Base-by-base conservation (phyloP, 2,888 invertebrate species). In the Chironomus riparius region DNA sequence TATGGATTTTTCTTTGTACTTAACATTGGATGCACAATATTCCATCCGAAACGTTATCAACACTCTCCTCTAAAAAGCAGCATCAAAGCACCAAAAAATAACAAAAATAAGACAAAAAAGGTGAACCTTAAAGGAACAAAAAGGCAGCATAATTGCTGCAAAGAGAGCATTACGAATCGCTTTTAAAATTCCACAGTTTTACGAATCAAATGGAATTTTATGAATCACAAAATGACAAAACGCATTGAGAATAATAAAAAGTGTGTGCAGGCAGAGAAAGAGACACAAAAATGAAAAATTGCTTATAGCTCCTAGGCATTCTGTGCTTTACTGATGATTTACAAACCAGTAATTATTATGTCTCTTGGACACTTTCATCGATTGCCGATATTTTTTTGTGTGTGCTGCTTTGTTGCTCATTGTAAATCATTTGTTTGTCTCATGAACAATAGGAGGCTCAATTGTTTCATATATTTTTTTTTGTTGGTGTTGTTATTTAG, bases 171-270 rank as follows among this genome's bases (percentile, higher is more conserved):
- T 74, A 28, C 74, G 22, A 68, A 74, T 61, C 74, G 74, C 74
- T 74, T 74, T 74, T 68, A 74, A 74, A 74, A 74, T 74, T 74
- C 74, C 74, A 47, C 13, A 50, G 56, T 65, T 65, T 65, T 10
- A 21, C 18, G 65, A 65, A 65, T 65, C 24, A 24, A 65, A 65
- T 56, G 65, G 65, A 65, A 65, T 65, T 38, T 65, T 65, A 65
- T 65, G 65, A 65, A 65, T 65, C 65, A 65, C 56, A 56, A 56
- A 56, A 56, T 56, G 56, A 56, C 56, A 56, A 56, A 56, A 56
- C 56, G 56, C 56, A 56, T 56, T 6, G 56, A 56, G 56, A 56
- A 56, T 56, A 38, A 38, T 38, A 56, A 56, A 56, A 18, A 18
- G 18, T 50, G 15, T n/a, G 22, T 56, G 15, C 15, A 18, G 7